phyloP scores from a whole-genome alignment of 2,797 vertebrate species.

The Heterohyrax brucei region DNA sequence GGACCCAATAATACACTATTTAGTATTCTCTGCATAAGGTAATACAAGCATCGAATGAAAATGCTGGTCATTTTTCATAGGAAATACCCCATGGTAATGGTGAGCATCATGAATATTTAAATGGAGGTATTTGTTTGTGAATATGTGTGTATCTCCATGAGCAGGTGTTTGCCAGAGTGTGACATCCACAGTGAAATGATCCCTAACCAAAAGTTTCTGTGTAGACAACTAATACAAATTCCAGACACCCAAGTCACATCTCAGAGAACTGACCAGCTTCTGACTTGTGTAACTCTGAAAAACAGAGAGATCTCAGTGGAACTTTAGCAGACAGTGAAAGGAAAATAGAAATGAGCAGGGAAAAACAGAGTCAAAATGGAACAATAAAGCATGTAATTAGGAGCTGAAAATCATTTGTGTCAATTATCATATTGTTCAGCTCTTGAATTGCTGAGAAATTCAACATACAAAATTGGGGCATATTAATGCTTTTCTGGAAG shows the following conservation, averaged over 20 bases:
- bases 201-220: slow-evolving; percentile 28
- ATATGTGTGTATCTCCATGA: not conserved
- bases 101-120: slow-evolving; percentile 62
- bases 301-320: not conserved
- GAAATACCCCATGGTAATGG: not conserved
- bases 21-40: not conserved
- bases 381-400: not conserved
- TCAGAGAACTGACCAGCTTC: not conserved
- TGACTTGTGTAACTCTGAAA: not conserved
- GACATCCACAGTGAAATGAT: slow-evolving; percentile 66
- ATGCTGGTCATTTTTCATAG: not conserved
- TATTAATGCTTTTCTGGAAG: not conserved
- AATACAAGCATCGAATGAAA: not conserved
- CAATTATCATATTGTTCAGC: not conserved
- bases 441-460: slow-evolving; percentile 28
- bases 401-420: not conserved
- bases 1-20: not conserved
- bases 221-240: not conserved
- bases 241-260: not conserved
- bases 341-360: not conserved
- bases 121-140: not conserved
- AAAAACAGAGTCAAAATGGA: not conserved
- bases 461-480: not conserved
- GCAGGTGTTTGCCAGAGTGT: not conserved
- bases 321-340: rapidly evolving